Conservation (phyloP, 2,113 vertebrate species). For the Condylura cristata region DNA sequence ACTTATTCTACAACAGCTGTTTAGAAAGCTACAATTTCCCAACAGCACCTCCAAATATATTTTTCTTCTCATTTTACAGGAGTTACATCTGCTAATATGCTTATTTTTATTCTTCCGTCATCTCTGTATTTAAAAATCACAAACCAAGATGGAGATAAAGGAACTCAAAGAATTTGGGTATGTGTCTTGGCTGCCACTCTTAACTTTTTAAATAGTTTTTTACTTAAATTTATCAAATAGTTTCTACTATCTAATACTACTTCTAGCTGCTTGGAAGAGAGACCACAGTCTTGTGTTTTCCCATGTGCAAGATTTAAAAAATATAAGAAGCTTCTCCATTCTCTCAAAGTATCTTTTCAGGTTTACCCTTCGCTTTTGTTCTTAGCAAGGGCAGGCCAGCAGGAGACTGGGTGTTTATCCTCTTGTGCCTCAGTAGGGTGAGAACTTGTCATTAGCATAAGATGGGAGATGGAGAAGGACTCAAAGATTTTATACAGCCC, state of each 20-base stretch:
- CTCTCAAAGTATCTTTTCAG: not conserved
- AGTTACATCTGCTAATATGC: slow-evolving; percentile 89
- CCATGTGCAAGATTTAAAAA: not conserved
- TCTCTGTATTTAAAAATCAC: slow-evolving; percentile 89
- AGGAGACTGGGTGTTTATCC: not conserved
- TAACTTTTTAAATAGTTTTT: slow-evolving; percentile 12
- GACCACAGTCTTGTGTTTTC: not conserved
- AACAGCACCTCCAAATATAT: not conserved
- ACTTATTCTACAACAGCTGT: not conserved
- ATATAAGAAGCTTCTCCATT: not conserved
- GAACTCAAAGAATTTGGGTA: slow-evolving; percentile 88
- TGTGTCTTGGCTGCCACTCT: slow-evolving; percentile 59
- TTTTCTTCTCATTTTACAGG: slow-evolving; percentile 81
- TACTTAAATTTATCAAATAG: not conserved
- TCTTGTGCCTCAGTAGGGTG: not conserved
- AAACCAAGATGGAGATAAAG: slow-evolving; percentile 83
- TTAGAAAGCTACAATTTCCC: not conserved
- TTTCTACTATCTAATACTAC: not conserved
- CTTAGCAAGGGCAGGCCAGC: not conserved
- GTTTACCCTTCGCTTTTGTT: not conserved
- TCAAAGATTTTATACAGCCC: not conserved
- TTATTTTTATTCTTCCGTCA: slow-evolving; percentile 91
- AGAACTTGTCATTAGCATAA: not conserved
- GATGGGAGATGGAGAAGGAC: not conserved
- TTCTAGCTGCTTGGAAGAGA: not conserved